Base-by-base conservation (phyloP, 2,113 vertebrate species). In the Heterochromis multidens region DNA sequence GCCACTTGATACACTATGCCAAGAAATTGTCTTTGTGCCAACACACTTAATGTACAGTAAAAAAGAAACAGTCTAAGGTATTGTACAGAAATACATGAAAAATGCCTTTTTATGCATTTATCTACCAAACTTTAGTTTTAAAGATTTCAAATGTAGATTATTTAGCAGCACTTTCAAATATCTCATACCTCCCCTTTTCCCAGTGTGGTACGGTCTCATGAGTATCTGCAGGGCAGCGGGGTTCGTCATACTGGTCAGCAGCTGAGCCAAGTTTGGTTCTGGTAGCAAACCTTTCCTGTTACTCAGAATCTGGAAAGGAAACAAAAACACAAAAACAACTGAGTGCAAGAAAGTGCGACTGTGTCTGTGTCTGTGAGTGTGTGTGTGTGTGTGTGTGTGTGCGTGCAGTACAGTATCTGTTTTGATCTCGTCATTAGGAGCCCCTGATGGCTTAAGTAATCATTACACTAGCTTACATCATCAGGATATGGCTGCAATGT, bases 201-300 rank as follows among this genome's bases (percentile, higher is more conserved):
- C 96, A 2, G 95, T 93, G 78, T 97, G 93, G 92, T 97, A 97
- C 11, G 98, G 98, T 80, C 97, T 97, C 90, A 99, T 96, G 35
- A 99, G 96, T 91, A 99, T 97, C 84, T 99, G 98, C 85, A 99
- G 89, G 95, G 98, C 97, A 2, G 98, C 97, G 7, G 99, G 99
- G 9, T 98, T 99, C 86, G 97, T 98, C 83, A 99, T 97, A 88
- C 97, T 99, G 82, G 97, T 99, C 95, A 99, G 95, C 77, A 99
- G 97, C 96, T 99, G 98, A 57, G 97, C 96, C 4, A 98, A 94
- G 79, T 97, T 99, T 21, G 99, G 99, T 90, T 99, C 98, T 60
- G 98, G 98, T 59, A 99, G 96, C 79, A 99, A 95, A 13, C 98
- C 99, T 89, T 99, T 99, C 92, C 96, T 97, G 59, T 96, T 97